Evolutionary conservation across 2,113 vertebrate species (phyloP), one percentile per base, ranked within the genome.

Genomic region (Sakesphorus luctuosus): DNA sequence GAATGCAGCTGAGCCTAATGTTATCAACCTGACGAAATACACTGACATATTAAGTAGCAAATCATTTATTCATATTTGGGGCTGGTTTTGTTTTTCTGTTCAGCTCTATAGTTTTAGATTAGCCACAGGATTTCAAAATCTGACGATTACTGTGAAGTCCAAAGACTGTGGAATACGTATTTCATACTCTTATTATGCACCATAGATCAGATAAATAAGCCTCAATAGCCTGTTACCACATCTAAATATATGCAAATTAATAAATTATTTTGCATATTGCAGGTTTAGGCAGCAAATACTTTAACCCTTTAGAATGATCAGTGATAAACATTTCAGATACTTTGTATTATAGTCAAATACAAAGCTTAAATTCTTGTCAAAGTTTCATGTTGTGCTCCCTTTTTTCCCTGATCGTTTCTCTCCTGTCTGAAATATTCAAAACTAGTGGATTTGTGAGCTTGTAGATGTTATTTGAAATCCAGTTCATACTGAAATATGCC

Each of bases 1-100:
- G 97, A 98, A 98, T 98, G 98, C 95, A 68, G 65, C 93, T 68
- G 95, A 97, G 94, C 87, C 93, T 98, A 98, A 98, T 98, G 97
- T 96, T 96, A 98, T 98, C 98, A 98, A 92, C 94, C 97, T 97
- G 98, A 98, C 98, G 98, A 63, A 98, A 98, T 97, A 97, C 95
- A 96, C 96, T 97, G 97, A 98, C 98, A 96, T 98, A 98, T 98
- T 98, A 98, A 98, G 97, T 94, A 98, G 96, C 92, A 97, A 91
- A 97, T 98, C 97, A 97, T 97, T 97, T 98, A 98, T 98, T 98
- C 98, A 97, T 97, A 97, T 97, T 97, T 96, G 94, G 96, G 97
- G 96, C 92, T 59, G 90, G 66, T 96, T 97, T 97, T 97, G 95
- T 96, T 97, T 96, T 93, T 90, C 93, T 97, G 74, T 93, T 96